phyloP scores from a whole-genome alignment of 1,140 invertebrate genomes.

The Acromyrmex heyeri region DNA sequence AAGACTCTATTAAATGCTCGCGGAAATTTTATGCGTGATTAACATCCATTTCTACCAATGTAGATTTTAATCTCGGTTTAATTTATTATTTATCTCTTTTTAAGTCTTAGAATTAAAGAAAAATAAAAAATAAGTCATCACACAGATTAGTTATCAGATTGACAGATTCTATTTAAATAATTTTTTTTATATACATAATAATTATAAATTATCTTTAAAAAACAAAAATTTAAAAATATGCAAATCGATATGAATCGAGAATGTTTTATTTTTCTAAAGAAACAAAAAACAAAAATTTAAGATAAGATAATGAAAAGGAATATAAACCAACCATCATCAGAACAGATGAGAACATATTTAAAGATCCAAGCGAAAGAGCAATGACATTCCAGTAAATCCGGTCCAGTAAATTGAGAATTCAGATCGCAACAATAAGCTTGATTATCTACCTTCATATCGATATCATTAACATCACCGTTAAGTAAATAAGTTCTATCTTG shows the following conservation, averaged over 20 bases:
- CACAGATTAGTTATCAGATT: neutral
- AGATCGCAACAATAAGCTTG: slow-evolving; percentile 46
- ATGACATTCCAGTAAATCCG: slow-evolving; percentile 24
- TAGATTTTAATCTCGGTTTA: too few relatives aligned
- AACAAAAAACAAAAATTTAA: neutral
- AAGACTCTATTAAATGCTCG: slow-evolving; percentile 6
- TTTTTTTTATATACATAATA: neutral
- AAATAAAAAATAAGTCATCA: neutral
- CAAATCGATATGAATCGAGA: neutral
- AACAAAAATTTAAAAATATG: neutral
- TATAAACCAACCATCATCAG: neutral
- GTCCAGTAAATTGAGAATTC: slow-evolving; percentile 30
- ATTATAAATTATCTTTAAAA: neutral
- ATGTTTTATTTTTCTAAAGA: neutral
- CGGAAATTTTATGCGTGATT: neutral
- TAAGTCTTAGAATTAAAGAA: too few relatives aligned
- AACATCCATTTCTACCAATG: too few relatives aligned
- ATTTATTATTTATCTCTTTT: too few relatives aligned
- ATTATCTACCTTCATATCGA: slow-evolving; percentile 8
- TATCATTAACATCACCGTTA: slow-evolving; percentile 39
- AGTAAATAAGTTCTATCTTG: neutral
- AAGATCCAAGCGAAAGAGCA: slow-evolving; percentile 8
- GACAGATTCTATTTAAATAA: neutral
- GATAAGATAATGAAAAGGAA: neutral
- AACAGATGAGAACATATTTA: neutral